Evolutionary conservation across 2,888 invertebrate genomes (phyloP), one percentile per base, ranked within the genome.

Genomic region (Orchesella flavescens): DNA sequence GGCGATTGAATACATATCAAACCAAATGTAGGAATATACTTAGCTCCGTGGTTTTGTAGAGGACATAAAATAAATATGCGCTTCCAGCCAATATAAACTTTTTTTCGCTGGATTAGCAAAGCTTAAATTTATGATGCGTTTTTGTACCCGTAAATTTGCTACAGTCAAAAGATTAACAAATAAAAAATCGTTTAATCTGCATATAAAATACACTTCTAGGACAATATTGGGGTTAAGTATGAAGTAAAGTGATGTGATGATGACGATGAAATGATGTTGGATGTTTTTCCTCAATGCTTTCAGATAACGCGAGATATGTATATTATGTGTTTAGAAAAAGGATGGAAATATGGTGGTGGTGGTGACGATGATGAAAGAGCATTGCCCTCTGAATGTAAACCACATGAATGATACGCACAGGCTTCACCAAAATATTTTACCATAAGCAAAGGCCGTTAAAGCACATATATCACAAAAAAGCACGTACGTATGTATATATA

Each of bases 321-420:
- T n/a, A 19, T 59, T 53, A n/a, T 17, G 19, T 12, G 17, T 59
- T 59, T 59, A 59, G 53, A 17, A 59, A 59, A 59, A n/a, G 59
- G 59, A 59, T 59, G 59, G 59, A 59, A 59, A 21, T 19, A 59
- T 59, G 19, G 19, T 19, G 46, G 10, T 79, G 72, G 19, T 12
- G 72, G 66, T 80, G 80, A 80, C 59, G 80, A 73, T 74, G 80
- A 61, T 49, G 74, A 74, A 68, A 80, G 80, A 66, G 80, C 80
- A 80, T 59, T 80, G 80, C 80, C 80, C 80, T 74, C 74, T 46
- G 59, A 80, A 80, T 80, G 80, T 80, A 80, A 80, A 80, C 80
- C 80, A 74, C 80, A 73, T 80, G 80, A 73, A 73, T 79, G 72
- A 66, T 74, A 73, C 68, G 72, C 79, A 80, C 74, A 66, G 57